Conservation (phyloP, 2,888 invertebrate species). For the Caenorhabditis becei region DNA sequence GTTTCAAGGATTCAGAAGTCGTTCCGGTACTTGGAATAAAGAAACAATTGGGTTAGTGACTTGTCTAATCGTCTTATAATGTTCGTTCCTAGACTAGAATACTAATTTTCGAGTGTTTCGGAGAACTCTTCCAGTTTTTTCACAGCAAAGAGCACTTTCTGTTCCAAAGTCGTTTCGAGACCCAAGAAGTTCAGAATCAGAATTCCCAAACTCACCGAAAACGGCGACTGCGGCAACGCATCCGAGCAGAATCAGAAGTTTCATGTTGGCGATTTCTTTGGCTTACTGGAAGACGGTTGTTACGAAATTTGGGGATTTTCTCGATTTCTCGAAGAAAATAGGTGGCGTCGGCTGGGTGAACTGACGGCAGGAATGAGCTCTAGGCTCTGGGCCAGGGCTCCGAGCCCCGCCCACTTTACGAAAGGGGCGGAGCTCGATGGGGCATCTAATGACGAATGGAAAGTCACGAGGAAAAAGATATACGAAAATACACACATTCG, state of each 20-base stretch:
- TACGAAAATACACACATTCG: constrained; percentile 25
- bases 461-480: constrained; percentile 33
- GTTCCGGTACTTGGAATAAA: too few relatives aligned
- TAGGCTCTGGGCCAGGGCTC: not conserved
- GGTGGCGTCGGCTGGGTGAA: constrained; percentile 45
- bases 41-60: not conserved
- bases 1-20: not conserved
- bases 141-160: not conserved
- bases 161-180: not conserved
- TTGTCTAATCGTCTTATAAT: not conserved
- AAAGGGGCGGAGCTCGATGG: constrained; percentile 34
- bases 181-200: not conserved
- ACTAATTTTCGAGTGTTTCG: constrained; percentile 22
- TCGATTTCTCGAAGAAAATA: constrained; percentile 27
- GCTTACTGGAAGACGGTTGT: constrained; percentile 40
- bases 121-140: not conserved
- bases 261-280: constrained; percentile 27
- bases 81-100: constrained; percentile 7
- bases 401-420: constrained; percentile 46
- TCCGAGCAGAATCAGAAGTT: constrained; percentile 45
- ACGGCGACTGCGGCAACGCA: constrained; percentile 45
- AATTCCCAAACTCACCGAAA: constrained; percentile 32
- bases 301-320: not conserved
- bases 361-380: constrained; percentile 54
- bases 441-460: constrained; percentile 17